Evolutionary conservation across 2,888 invertebrate genomes (phyloP).

Genomic region (Platycheirus rosarum): DNA sequence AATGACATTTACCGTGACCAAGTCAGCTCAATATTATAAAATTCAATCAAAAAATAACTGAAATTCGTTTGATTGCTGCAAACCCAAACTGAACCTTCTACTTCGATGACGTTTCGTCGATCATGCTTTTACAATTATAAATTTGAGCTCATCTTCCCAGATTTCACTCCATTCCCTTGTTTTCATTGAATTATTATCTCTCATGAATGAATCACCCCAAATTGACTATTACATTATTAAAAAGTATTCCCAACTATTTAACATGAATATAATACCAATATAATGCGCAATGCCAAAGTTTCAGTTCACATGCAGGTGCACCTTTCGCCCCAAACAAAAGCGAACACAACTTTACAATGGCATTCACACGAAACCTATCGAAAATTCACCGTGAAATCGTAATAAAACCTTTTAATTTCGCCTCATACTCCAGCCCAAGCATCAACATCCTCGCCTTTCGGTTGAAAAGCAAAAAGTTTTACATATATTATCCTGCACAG

Average conservation of each 20-base stretch:
- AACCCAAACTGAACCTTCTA: no score
- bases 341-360: conserved; percentile 22
- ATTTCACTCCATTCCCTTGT: not conserved
- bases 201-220: conserved; percentile 3
- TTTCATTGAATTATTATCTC: not conserved
- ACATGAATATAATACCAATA: conserved; percentile 36
- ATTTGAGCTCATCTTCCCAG: no score
- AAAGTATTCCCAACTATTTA: conserved; percentile 40
- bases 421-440: not conserved
- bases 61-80: no score
- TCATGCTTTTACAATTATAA: no score
- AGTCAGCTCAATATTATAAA: no score
- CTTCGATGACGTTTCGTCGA: no score
- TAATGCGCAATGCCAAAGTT: conserved; percentile 49
- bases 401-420: conserved; percentile 49
- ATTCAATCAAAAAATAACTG: no score
- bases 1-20: no score
- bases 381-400: conserved; percentile 42
- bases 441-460: not conserved
- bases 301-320: conserved; percentile 1
- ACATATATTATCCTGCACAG: conserved; percentile 39
- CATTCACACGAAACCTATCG: conserved; percentile 48
- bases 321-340: conserved; percentile 3
- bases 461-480: conserved; percentile 15
- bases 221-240: conserved; percentile 38